Conservation (phyloP, 2,113 vertebrate genomes). For the Mixornis gularis region DNA sequence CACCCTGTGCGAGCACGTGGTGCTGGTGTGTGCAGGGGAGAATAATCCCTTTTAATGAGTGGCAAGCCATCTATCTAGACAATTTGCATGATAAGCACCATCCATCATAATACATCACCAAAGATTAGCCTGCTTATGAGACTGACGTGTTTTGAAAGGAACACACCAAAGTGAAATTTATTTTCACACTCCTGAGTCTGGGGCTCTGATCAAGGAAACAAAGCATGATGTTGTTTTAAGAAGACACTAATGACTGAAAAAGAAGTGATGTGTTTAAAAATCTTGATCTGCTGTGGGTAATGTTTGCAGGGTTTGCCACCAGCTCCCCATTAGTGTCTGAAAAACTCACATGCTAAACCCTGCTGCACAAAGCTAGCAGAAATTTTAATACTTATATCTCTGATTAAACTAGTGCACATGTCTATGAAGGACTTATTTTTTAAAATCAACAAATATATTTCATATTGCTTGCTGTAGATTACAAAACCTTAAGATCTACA, state of each 20-base stretch:
- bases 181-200: slow-evolving; percentile 25
- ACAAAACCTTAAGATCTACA: slow-evolving; percentile 49
- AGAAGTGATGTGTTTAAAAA: slow-evolving; percentile 34
- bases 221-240: slow-evolving; percentile 44
- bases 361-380: slow-evolving; percentile 5
- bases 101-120: slow-evolving; percentile 27
- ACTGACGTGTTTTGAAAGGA: slow-evolving; percentile 38
- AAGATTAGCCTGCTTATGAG: slow-evolving; percentile 36
- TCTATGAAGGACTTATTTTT: not conserved
- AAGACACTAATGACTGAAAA: slow-evolving; percentile 50
- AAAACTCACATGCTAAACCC: not conserved
- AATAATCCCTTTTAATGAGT: slow-evolving; percentile 12
- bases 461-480: not conserved
- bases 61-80: not conserved
- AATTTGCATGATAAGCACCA: slow-evolving; percentile 26
- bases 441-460: slow-evolving; percentile 13
- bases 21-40: not conserved
- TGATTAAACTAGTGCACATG: slow-evolving; percentile 13
- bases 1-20: not conserved
- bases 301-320: slow-evolving; percentile 22
- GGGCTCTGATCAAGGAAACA: slow-evolving; percentile 59
- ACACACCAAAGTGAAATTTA: slow-evolving; percentile 47
- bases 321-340: slow-evolving; percentile 23
- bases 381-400: not conserved
- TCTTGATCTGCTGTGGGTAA: not conserved